Percentiles rank a stretch among this genome's conserved stretches.
These are phyloP conservation scores for Gracilinanus agilis DNA, from an alignment of 2,113 vertebrate species.

Conservation along the genomic window DNA sequence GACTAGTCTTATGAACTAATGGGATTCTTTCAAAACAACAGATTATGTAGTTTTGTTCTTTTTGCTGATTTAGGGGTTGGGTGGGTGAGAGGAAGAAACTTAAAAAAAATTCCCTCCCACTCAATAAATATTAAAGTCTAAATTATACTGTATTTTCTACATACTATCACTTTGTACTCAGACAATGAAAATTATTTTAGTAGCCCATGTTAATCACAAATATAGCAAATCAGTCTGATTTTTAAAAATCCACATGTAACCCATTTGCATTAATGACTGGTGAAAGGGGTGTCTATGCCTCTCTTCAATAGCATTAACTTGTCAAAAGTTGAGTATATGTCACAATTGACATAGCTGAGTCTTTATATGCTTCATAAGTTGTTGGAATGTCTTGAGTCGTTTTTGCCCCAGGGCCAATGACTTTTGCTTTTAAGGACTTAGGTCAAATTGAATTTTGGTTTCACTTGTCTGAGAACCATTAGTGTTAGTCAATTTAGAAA, in stretches of 20 bases:
- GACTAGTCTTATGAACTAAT: neutral
- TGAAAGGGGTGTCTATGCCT: neutral
- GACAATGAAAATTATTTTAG: neutral
- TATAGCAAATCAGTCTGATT: neutral
- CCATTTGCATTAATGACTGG: neutral
- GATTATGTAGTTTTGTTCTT: neutral
- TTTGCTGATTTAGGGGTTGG: neutral
- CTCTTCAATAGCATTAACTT: neutral
- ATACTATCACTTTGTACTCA: neutral
- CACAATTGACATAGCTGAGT: neutral
- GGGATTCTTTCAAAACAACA: neutral
- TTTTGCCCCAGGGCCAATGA: neutral
- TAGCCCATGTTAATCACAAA: neutral
- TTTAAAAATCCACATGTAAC: neutral
- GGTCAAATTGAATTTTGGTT: neutral
- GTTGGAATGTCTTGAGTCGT: neutral
- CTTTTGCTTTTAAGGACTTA: neutral
- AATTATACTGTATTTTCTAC: neutral
- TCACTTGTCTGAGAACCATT: neutral
- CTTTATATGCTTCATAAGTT: neutral
- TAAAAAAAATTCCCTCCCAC: neutral
- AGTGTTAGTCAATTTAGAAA: neutral
- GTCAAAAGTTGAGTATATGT: neutral
- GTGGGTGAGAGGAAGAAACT: neutral
- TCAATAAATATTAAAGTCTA: neutral